Base-by-base conservation (phyloP, 2,113 vertebrate species). In the Rhinoderma darwinii region DNA sequence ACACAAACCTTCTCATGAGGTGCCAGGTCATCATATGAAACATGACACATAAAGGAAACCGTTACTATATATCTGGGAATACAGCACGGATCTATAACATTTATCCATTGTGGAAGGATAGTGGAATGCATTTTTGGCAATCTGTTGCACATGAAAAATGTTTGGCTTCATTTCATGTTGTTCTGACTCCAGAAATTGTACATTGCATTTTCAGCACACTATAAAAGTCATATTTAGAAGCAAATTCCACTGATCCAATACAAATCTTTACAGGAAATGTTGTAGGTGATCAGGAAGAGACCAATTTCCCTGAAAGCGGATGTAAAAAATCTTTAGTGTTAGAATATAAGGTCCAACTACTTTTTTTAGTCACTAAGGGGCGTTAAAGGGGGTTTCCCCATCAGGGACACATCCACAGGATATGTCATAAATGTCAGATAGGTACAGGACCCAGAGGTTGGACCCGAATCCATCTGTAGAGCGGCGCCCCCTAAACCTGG, bases 171-270 rank as follows among this genome's bases (percentile, higher is more conserved):
- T 25, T 72, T 5, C 18, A 72, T 39, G 68, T 70, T 70, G 27
- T 70, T 70, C 66, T 20, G 66, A 37, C 17, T 20, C 66, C 68
- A 72, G 68, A 25, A 72, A 72, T 72, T 35, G 68, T 37, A 72
- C 35, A 72, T 41, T 39, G 68, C 68, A 25, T 39, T 72, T 72
- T 72, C 68, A 72, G 68, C 68, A 10, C 17, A 39, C 35, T 72
- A 72, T 10, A 25, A 72, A 72, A 72, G 68, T 72, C 20, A 37
- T 37, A 17, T 70, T 70, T 70, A 30, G 7, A 20, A 70, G 17
- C 30, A 72, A 39, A 72, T 72, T 72, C 68, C 68, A 72, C 18
- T 5, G 37, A 72, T 0, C 27, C 35, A 72, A 11, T 39, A 10
- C 35, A 72, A 39, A 39, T 7, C 66, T 39, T 72, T 39, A 72